A percentile compares a stretch with the other conserved stretches of the same genome.
phyloP scores from a whole-genome alignment of 2,888 invertebrate genomes.

The Incurvaria masculella region DNA sequence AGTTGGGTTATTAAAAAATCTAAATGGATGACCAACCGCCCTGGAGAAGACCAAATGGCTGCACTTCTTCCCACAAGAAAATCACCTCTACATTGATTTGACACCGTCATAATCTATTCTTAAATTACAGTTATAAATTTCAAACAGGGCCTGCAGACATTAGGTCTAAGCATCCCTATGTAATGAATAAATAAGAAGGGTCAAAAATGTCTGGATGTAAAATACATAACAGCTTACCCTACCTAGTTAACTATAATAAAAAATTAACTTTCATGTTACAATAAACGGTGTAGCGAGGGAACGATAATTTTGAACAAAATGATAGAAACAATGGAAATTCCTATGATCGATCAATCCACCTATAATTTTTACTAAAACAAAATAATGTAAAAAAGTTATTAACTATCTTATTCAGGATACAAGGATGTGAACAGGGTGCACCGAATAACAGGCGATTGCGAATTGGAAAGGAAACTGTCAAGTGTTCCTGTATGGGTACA shows the following conservation, averaged over 20 bases:
- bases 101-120: constrained; percentile 46
- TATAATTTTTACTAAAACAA: neutral
- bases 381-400: constrained; percentile 1
- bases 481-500: no score
- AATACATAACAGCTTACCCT: constrained; percentile 55
- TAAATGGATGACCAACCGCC: neutral
- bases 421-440: constrained; percentile 41
- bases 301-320: neutral
- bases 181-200: neutral
- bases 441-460: no score
- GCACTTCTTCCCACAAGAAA: neutral
- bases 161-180: neutral
- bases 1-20: neutral
- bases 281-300: constrained; percentile 27
- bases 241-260: constrained; percentile 50
- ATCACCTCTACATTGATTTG: constrained; percentile 13
- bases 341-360: neutral
- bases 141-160: neutral
- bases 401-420: constrained; percentile 15
- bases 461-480: no score
- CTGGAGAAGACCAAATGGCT: neutral
- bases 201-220: constrained; percentile 30
- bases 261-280: constrained; percentile 53
- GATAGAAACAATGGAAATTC: neutral
- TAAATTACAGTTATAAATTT: constrained; percentile 31